A percentile compares a stretch with the other conserved stretches of the same genome.
phyloP scores from a whole-genome alignment of 2,888 invertebrate species.

The Acanthococcus lagerstroemiae region DNA sequence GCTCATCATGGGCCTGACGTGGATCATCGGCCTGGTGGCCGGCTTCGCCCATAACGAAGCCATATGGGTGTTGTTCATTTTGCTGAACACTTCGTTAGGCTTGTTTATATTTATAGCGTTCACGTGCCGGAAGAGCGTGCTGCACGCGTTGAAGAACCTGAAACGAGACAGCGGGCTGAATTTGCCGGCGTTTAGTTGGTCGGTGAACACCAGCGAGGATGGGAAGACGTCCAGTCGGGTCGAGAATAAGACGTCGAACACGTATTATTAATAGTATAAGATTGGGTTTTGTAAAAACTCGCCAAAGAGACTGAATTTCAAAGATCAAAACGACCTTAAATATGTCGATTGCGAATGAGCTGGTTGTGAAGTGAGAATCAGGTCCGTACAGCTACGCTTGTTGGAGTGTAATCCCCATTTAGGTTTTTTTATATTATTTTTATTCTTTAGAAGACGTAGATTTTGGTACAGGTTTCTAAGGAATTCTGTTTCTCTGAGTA shows the following conservation, averaged over 20 bases:
- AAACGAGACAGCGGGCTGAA: conserved; percentile 11
- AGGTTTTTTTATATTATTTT: too few species aligned
- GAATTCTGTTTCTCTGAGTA: too few species aligned
- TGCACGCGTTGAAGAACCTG: conserved; percentile 36
- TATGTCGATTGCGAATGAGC: too few species aligned
- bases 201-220: conserved; percentile 12
- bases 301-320: too few species aligned
- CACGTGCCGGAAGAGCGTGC: conserved; percentile 44
- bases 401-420: too few species aligned
- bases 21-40: conserved; percentile 45
- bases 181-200: conserved; percentile 14
- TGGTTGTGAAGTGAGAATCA: too few species aligned
- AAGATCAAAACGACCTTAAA: too few species aligned
- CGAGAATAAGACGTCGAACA: conserved; percentile 30
- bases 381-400: too few species aligned
- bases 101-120: conserved; percentile 46
- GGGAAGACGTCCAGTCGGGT: not conserved
- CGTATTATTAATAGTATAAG: conserved; percentile 33
- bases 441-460: too few species aligned
- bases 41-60: conserved; percentile 41
- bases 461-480: too few species aligned
- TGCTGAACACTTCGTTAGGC: conserved; percentile 45
- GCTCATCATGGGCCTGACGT: conserved; percentile 45
- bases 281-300: too few species aligned
- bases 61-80: conserved; percentile 45